These are phyloP conservation scores for Listrodromus nycthemerus DNA, from an alignment of 2,888 invertebrate species.

Conservation along the genomic window DNA sequence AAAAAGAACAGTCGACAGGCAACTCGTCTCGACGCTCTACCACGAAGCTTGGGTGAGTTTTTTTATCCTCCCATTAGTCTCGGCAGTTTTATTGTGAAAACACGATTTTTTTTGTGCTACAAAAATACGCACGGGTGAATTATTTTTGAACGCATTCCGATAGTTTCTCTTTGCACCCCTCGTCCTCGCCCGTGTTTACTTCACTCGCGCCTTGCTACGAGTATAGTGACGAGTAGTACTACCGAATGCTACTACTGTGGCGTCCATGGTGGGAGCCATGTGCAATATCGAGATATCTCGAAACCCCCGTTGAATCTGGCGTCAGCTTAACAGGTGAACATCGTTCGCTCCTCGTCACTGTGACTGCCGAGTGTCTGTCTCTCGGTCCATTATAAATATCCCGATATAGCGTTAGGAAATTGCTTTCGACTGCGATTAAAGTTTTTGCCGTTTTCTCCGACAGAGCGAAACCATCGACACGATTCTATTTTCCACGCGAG, in stretches of 20 bases:
- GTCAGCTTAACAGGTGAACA: conserved; percentile 15
- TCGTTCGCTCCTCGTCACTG: neutral
- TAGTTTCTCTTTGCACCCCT: neutral
- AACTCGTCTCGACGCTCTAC: conserved; percentile 2
- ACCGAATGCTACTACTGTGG: neutral
- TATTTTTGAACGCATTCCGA: neutral
- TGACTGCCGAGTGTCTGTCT: neutral
- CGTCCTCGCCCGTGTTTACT: conserved; percentile 11
- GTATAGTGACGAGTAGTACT: conserved; percentile 15
- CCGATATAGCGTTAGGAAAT: neutral
- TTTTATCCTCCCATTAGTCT: neutral
- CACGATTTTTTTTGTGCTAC: neutral
- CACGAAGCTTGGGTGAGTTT: conserved; percentile 37
- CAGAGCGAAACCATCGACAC: neutral
- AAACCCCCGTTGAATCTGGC: conserved; percentile 18
- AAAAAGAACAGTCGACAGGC: neutral
- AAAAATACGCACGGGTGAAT: neutral
- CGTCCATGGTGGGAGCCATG: neutral
- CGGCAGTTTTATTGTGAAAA: conserved; percentile 1
- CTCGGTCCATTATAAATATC: neutral
- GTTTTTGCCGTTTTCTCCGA: neutral
- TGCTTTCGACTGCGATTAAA: neutral
- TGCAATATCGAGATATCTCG: conserved; percentile 10
- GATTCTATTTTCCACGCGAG: neutral
- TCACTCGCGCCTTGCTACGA: conserved; percentile 6